Percentiles rank a stretch among this genome's conserved stretches.
Evolutionary conservation across 2,888 invertebrate genomes (phyloP).

Genomic region (Drosophila pegasa): DNA sequence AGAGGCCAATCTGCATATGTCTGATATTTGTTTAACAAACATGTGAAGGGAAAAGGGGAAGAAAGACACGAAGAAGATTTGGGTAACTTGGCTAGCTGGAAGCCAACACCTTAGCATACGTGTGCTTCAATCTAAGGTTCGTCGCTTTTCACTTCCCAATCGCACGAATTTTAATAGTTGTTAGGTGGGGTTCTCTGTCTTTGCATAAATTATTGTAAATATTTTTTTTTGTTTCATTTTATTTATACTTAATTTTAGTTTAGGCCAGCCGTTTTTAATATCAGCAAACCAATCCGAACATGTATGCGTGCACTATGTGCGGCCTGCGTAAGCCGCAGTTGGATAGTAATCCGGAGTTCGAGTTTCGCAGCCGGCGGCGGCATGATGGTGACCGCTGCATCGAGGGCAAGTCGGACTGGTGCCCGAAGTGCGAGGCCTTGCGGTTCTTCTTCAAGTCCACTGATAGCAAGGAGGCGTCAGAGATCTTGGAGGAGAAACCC

Average conservation of each 20-base stretch:
- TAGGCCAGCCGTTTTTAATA: slow-evolving; percentile 3
- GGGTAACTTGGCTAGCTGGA: not conserved
- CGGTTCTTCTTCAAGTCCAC: slow-evolving; percentile 37
- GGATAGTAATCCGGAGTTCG: slow-evolving; percentile 17
- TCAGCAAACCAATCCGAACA: slow-evolving; percentile 2
- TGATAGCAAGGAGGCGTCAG: not conserved
- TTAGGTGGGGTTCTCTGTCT: not conserved
- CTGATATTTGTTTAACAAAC: slow-evolving; percentile 12
- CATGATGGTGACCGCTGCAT: not conserved
- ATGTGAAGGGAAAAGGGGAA: not conserved
- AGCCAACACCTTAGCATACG: not conserved
- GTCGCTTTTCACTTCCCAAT: not conserved
- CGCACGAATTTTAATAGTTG: not conserved
- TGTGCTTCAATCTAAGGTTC: not conserved
- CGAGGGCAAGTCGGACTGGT: slow-evolving; percentile 37
- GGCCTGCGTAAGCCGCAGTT: slow-evolving; percentile 28
- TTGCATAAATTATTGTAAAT: slow-evolving; percentile 7
- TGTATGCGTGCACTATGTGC: slow-evolving; percentile 53
- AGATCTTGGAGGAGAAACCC: not conserved
- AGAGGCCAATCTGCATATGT: slow-evolving; percentile 43
- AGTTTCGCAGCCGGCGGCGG: slow-evolving; percentile 30
- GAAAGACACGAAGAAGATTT: not conserved
- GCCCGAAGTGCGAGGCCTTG: slow-evolving; percentile 26
- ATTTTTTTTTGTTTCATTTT: not conserved
- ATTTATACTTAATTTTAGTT: not conserved